A percentile compares a stretch with the other conserved stretches of the same genome.
Conservation (phyloP, 1,140 invertebrate genomes). For the Aporrectodea caliginosa region DNA sequence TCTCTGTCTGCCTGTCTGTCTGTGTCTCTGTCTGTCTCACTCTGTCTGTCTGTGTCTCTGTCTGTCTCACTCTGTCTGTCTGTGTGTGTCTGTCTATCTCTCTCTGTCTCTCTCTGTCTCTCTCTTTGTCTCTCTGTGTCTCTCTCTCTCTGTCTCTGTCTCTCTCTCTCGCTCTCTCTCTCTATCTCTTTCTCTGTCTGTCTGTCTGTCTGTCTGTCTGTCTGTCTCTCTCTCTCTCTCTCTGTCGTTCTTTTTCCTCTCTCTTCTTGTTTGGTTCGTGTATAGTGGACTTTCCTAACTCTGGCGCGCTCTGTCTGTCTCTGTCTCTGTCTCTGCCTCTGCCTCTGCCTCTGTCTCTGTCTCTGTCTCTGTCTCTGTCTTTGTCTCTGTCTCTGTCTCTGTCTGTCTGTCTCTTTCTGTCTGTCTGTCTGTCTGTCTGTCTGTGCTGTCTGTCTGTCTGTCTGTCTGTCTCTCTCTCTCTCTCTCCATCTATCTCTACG, state of each 20-base stretch:
- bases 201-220: slow-evolving; percentile 1
- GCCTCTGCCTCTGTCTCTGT: no score
- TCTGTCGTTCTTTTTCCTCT: neutral
- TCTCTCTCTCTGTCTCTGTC: neutral
- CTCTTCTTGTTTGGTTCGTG: neutral
- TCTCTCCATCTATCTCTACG: no score
- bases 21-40: no score
- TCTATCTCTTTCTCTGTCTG: neutral
- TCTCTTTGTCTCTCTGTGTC: neutral
- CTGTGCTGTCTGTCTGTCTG: no score
- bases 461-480: no score
- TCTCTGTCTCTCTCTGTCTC: neutral
- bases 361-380: no score
- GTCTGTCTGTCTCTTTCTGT: neutral
- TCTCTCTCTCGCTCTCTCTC: neutral
- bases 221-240: neutral
- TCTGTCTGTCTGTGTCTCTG: neutral
- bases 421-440: no score
- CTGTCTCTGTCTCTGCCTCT: no score
- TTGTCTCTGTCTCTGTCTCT: no score
- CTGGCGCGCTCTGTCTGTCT: neutral
- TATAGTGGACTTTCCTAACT: neutral
- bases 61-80: neutral
- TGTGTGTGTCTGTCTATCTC: neutral
- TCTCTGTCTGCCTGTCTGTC: no score